Evolutionary conservation across 2,888 invertebrate genomes (phyloP).

Genomic region (Acanthosepion lycidas): DNA sequence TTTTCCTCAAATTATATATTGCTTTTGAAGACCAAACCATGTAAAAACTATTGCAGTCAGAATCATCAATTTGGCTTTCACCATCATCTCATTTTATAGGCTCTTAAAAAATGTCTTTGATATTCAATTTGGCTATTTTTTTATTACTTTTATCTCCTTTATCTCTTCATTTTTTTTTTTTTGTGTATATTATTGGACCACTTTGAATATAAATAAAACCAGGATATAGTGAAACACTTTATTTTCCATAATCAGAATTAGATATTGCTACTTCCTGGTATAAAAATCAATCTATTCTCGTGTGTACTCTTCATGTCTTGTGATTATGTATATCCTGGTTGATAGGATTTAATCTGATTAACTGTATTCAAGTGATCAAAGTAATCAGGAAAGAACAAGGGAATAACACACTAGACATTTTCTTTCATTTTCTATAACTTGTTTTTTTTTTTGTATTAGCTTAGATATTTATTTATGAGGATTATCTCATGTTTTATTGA

Average conservation of each 20-base stretch:
- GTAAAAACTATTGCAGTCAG: neutral
- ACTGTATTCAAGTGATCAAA: neutral
- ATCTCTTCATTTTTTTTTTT: neutral
- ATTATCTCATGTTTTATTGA: neutral
- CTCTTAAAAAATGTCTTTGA: conserved; percentile 21
- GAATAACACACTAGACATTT: neutral
- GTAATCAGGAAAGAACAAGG: neutral
- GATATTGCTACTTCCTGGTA: neutral
- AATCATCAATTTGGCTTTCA: neutral
- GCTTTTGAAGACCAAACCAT: neutral
- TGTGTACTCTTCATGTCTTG: neutral
- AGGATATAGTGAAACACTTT: conserved; percentile 21
- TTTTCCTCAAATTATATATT: too few species aligned
- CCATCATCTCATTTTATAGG: neutral
- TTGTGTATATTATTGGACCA: neutral
- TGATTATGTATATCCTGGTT: neutral
- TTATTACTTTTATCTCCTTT: too few species aligned
- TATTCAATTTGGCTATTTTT: neutral
- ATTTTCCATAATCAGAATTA: conserved; percentile 21
- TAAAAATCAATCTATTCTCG: neutral
- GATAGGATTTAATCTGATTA: conserved; percentile 9
- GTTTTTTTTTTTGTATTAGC: too few species aligned
- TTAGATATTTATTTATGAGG: neutral
- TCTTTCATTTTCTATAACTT: neutral
- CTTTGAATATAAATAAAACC: conserved; percentile 14